Evolutionary conservation across 2,797 vertebrate species (phyloP), one percentile per base, ranked within the genome.

Genomic region (Limnodromus scolopaceus): DNA sequence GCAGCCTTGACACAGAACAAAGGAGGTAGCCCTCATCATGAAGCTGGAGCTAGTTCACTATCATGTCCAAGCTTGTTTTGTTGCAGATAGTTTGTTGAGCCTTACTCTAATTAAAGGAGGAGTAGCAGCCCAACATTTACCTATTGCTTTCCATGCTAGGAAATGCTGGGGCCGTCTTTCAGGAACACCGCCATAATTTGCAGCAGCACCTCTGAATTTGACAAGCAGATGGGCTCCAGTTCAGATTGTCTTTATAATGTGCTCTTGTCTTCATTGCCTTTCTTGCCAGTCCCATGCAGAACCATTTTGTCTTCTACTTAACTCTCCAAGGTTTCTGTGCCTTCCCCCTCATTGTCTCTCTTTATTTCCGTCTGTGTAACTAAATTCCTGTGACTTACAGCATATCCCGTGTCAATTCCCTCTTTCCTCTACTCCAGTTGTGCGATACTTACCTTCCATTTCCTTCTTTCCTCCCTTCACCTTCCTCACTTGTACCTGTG

Each of bases 391-490:
- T 11, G 61, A 24, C 3, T 51, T 60, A 51, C 13, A 48, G 27
- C 14, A 11, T 2, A n/a, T 38, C 18, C 24, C 0, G 0, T 4
- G 30, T 15, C 14, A 39, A 18, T 39, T 83, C 39, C 46, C 68
- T 32, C 10, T 32, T 74, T 77, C 30, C 13, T 55, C 63, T 49
- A 0, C 24, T 70, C 55, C 6, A 5, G 1, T 0, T 66, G 61
- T 39, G n/a, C 36, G 16, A 32, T 18, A n/a, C 7, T 36, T 18
- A 38, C 2, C n/a, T 91, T 34, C 4, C 3, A 64, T 60, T 91
- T 61, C 32, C 36, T 46, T 64, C 43, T 80, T 79, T 69, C 25
- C 25, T 53, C 11, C 3, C 7, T 27, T 57, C 22, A 32, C 27
- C 25, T 70, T 68, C 19, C 39, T 13, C 6, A 5, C 17, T 22